Evolutionary conservation across 2,888 invertebrate species (phyloP).

Genomic region (Dasysyrphus albostriatus): DNA sequence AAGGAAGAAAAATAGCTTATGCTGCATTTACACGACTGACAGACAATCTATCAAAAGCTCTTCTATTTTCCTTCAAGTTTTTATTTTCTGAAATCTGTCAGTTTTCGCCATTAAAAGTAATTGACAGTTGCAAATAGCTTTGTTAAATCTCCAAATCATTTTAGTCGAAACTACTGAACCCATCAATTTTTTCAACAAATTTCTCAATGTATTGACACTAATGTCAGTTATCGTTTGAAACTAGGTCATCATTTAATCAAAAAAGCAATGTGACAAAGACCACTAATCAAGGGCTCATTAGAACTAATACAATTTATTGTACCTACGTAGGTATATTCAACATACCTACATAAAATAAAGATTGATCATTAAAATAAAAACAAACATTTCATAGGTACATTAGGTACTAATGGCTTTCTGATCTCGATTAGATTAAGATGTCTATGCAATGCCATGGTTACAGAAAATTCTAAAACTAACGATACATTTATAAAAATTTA

Average conservation of each 20-base stretch:
- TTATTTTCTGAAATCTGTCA: no score
- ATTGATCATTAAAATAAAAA: neutral
- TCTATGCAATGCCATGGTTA: constrained; percentile 45
- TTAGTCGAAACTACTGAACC: neutral
- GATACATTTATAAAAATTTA: neutral
- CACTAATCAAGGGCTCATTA: constrained; percentile 23
- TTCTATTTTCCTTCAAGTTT: no score
- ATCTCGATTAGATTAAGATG: constrained; percentile 39
- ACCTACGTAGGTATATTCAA: neutral
- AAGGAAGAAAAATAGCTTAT: no score
- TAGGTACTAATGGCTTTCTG: constrained; percentile 48
- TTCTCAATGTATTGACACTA: neutral
- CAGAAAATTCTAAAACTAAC: constrained; percentile 16
- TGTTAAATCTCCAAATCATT: no score
- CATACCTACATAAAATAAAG: neutral
- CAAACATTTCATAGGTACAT: neutral
- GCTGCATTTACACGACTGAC: no score
- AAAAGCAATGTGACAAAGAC: constrained; percentile 5
- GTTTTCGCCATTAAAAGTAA: no score
- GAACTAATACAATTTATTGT: neutral
- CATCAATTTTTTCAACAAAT: neutral
- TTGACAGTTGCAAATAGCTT: no score
- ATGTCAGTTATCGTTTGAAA: neutral
- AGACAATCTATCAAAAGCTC: no score
- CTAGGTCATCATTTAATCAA: constrained; percentile 3